These are phyloP conservation scores for Meteorus cinctellus DNA, from an alignment of 2,888 invertebrate species.

Conservation along the genomic window DNA sequence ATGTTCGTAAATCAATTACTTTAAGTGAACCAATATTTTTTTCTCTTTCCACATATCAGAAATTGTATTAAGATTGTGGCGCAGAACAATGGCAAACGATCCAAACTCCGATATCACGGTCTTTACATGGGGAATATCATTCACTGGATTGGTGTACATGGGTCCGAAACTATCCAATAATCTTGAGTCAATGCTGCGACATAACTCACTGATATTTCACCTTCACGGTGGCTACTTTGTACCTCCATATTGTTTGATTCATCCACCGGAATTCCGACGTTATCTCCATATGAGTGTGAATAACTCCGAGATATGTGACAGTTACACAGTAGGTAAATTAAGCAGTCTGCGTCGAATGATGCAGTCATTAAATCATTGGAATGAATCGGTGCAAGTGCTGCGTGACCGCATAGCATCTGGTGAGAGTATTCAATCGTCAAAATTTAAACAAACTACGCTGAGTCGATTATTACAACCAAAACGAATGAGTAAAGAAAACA, in stretches of 20 bases:
- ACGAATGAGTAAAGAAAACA: constrained; percentile 79
- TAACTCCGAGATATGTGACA: constrained; percentile 78
- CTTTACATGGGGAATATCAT: constrained; percentile 89
- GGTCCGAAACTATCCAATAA: constrained; percentile 81
- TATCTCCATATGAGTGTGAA: constrained; percentile 66
- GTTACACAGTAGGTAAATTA: constrained; percentile 84
- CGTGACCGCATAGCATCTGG: constrained; percentile 74
- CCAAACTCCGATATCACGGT: constrained; percentile 77
- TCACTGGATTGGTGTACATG: constrained; percentile 87
- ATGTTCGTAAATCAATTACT: constrained; percentile 13
- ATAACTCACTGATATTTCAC: constrained; percentile 87
- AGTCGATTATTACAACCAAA: constrained; percentile 68
- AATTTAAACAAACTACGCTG: constrained; percentile 66
- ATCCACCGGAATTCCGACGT: constrained; percentile 66
- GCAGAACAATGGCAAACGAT: constrained; percentile 61
- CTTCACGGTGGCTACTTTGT: constrained; percentile 92
- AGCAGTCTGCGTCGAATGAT: constrained; percentile 74
- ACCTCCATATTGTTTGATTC: constrained; percentile 73
- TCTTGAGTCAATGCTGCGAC: constrained; percentile 80
- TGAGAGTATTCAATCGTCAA: constrained; percentile 65
- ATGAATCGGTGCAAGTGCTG: constrained; percentile 76
- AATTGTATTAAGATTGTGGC: constrained; percentile 69
- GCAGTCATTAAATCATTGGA: constrained; percentile 82
- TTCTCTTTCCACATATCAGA: constrained; percentile 53
- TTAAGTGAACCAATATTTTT: constrained; percentile 70